Base-by-base conservation (phyloP, 2,797 vertebrate species). In the Vespertilio murinus region DNA sequence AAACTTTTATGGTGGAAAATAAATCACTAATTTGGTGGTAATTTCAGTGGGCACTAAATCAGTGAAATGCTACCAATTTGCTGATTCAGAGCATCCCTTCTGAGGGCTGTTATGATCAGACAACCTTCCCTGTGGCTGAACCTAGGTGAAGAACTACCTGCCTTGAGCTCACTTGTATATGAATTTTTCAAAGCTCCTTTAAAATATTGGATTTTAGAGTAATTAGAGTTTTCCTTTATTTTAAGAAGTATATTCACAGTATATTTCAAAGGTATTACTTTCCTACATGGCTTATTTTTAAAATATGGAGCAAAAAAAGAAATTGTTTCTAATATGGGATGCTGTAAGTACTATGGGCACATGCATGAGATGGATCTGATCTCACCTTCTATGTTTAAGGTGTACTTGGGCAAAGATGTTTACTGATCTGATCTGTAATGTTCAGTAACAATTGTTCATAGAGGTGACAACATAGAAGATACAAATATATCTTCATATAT, bases 151-250 rank as follows among this genome's bases (percentile, higher is more conserved):
- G 33, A 40, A 75, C 7, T 42, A 10, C 61, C 10, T 83, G 22
- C n/a, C 16, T 4, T 25, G 17, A 52, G 11, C 6, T 96, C 6
- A 17, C 11, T 81, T 74, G 52, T 20, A 47, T 71, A 33, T 30
- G 69, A 70, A 77, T 70, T 92, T 95, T 90, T 73, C 61, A 83
- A 80, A 79, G 1, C 47, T 91, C 12, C 13, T 83, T 71, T 35
- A 86, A 75, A 94, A 64, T 73, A 61, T 17, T 69, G 30, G 7
- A 56, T 81, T 93, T 89, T 69, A 38, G 47, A 35, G 13, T 49
- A 70, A 25, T 84, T 33, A 80, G 11, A 28, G n/a, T 91, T 94
- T 97, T 81, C n/a, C 65, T 87, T 77, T 88, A 90, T 85, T 93
- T 89, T 35, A 75, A 71, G 69, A 93, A 91, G 11, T 73, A 94